phyloP scores from a whole-genome alignment of 2,888 invertebrate species.

The Napeogenes inachia region DNA sequence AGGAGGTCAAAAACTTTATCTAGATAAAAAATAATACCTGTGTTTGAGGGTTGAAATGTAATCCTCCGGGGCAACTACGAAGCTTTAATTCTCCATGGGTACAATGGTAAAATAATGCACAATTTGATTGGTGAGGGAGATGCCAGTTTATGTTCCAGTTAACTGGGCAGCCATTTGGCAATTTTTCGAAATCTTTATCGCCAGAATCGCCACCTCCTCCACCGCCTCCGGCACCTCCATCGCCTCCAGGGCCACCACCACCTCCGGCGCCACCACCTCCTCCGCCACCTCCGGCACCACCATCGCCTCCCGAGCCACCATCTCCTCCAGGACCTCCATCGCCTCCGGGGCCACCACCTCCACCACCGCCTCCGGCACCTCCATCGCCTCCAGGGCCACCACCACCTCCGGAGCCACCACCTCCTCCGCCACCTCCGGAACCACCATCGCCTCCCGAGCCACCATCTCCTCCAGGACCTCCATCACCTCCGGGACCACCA shows the following conservation, averaged over 20 bases:
- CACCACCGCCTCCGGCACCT: background rate
- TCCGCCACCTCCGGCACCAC: background rate
- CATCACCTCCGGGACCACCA: conserved; percentile 15
- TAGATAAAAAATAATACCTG: no score
- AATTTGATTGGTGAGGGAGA: background rate
- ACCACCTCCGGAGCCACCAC: conserved; percentile 14
- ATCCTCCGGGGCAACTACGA: no score
- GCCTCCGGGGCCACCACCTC: no score
- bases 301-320: no score
- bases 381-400: conserved; percentile 20
- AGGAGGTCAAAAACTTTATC: no score
- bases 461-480: conserved; percentile 18
- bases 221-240: background rate
- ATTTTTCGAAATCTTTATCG: background rate
- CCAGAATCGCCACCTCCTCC: background rate
- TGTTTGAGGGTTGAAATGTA: no score
- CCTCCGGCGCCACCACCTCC: background rate
- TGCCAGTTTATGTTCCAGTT: background rate
- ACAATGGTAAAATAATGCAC: background rate
- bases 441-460: conserved; percentile 22
- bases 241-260: background rate
- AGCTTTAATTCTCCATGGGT: no score
- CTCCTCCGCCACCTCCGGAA: conserved; percentile 20
- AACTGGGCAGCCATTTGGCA: background rate
- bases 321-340: no score